Evolutionary conservation across 2,113 vertebrate species (phyloP).

Genomic region (Nannobrachium achirus): DNA sequence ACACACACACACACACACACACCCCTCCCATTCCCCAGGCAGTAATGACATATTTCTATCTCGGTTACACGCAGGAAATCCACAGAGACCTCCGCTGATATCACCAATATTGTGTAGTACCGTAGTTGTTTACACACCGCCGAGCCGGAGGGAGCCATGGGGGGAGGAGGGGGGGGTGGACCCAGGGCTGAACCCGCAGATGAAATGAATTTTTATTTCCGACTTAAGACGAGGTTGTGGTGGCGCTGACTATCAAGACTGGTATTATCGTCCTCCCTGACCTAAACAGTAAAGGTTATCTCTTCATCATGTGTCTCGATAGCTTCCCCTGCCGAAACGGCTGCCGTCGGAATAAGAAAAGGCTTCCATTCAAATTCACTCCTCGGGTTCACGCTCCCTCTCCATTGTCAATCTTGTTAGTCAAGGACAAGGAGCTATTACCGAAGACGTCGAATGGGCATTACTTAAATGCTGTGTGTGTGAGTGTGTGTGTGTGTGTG

Average conservation of each 20-base stretch:
- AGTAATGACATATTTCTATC: conserved; percentile 77
- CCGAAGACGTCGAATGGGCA: conserved; percentile 16
- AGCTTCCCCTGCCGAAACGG: conserved; percentile 52
- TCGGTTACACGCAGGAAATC: conserved; percentile 69
- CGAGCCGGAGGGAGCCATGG: conserved; percentile 61
- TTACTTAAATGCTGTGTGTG: conserved; percentile 4
- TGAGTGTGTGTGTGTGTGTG: not conserved
- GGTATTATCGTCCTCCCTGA: conserved; percentile 68
- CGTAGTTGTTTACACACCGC: conserved; percentile 71
- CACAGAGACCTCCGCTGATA: conserved; percentile 73
- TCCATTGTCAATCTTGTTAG: conserved; percentile 63
- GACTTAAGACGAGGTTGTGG: conserved; percentile 44
- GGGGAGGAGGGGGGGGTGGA: conserved; percentile 38
- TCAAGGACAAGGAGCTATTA: conserved; percentile 63
- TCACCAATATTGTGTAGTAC: conserved; percentile 60
- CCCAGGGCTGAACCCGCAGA: conserved; percentile 28
- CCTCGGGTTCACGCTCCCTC: conserved; percentile 37
- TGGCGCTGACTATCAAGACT: conserved; percentile 56
- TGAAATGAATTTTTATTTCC: conserved; percentile 76
- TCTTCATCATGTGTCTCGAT: conserved; percentile 66
- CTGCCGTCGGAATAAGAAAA: conserved; percentile 34
- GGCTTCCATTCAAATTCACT: conserved; percentile 56
- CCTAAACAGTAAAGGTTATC: conserved; percentile 74
- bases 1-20: not conserved
- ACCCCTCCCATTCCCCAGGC: conserved; percentile 67